These are phyloP conservation scores for Podarcis siculus DNA, from an alignment of 2,797 vertebrate species.

Conservation along the genomic window DNA sequence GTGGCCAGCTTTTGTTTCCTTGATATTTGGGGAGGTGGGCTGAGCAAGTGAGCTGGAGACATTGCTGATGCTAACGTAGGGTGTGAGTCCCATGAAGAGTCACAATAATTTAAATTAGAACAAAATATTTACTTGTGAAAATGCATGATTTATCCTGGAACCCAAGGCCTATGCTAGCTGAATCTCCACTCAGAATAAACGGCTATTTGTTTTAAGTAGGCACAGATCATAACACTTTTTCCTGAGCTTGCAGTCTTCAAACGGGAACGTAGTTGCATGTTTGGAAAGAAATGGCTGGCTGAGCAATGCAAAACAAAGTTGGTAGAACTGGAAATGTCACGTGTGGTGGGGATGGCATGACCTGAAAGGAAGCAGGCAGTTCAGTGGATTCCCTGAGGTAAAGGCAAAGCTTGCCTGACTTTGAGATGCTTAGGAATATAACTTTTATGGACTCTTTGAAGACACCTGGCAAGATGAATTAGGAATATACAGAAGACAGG, in stretches of 20 bases:
- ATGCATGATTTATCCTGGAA: neutral
- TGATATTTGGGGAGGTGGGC: neutral
- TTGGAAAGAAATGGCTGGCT: constrained; percentile 1
- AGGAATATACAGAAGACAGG: neutral
- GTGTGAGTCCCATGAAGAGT: neutral
- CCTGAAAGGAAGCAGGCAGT: constrained; percentile 4
- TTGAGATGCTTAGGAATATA: constrained; percentile 3
- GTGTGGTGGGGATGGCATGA: constrained; percentile 11
- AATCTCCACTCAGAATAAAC: neutral
- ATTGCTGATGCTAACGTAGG: no score
- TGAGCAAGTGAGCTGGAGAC: neutral
- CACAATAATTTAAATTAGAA: neutral
- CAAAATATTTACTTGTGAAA: neutral
- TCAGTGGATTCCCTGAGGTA: neutral
- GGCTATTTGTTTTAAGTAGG: neutral
- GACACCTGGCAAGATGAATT: constrained; percentile 4
- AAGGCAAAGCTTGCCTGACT: neutral
- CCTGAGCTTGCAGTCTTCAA: constrained; percentile 6
- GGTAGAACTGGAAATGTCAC: neutral
- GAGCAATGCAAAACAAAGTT: neutral
- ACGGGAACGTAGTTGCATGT: neutral
- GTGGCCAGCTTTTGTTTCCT: neutral
- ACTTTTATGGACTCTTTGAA: constrained; percentile 15
- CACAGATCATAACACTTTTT: neutral
- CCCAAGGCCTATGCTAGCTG: neutral